A percentile compares a stretch with the other conserved stretches of the same genome.
Evolutionary conservation across 2,113 vertebrate species (phyloP).

Genomic region (Okapia johnstoni): DNA sequence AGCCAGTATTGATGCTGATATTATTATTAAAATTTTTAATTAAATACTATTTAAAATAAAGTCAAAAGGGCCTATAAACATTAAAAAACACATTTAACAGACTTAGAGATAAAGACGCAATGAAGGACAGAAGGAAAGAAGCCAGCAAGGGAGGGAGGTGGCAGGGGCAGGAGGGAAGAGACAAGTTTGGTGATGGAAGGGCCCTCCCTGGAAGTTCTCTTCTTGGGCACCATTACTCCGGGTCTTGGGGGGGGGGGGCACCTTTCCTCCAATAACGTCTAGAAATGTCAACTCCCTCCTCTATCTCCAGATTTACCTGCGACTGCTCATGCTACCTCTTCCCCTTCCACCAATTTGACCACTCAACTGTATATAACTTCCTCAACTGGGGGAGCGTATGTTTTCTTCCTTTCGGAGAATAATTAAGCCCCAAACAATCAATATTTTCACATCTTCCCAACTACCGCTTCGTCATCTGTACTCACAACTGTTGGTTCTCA

Average conservation of each 20-base stretch:
- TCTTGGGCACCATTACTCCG: neutral
- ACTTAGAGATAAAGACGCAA: neutral
- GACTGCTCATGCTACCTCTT: neutral
- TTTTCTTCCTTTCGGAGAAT: neutral
- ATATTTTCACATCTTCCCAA: neutral
- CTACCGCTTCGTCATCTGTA: neutral
- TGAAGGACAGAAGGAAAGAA: neutral
- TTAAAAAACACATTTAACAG: neutral
- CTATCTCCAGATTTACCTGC: neutral
- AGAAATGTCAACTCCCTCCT: neutral
- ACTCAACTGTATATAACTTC: neutral
- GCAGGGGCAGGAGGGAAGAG: rapidly evolving
- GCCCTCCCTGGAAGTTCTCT: neutral
- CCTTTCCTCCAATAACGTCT: neutral
- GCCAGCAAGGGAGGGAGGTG: no score
- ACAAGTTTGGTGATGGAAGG: neutral
- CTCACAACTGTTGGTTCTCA: neutral
- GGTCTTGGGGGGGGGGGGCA: rapidly evolving
- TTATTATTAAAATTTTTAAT: neutral
- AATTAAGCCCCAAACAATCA: neutral
- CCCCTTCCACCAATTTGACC: neutral
- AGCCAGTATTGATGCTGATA: neutral
- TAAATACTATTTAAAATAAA: neutral
- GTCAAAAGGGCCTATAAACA: neutral
- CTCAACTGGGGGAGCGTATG: rapidly evolving